Percentiles rank a stretch among this genome's conserved stretches.
phyloP scores from a whole-genome alignment of 2,888 invertebrate genomes.

The Anoncus sp. region DNA sequence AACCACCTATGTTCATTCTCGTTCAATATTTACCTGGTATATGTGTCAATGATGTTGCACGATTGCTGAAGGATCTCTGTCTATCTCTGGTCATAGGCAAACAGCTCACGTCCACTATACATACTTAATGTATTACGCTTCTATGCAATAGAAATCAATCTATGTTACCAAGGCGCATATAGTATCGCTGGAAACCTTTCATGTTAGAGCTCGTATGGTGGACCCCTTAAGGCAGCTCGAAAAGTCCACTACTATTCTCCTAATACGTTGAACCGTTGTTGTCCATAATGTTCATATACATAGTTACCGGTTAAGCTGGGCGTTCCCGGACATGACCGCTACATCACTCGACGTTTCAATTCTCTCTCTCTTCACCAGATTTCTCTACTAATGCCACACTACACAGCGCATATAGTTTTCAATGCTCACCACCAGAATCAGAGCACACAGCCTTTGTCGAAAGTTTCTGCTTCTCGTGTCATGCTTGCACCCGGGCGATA shows the following conservation, averaged over 20 bases:
- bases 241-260: slow-evolving; percentile 25
- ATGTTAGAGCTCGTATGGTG: too few relatives aligned
- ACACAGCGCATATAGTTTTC: slow-evolving; percentile 35
- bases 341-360: slow-evolving; percentile 57
- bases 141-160: slow-evolving; percentile 37
- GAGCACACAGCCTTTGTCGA: slow-evolving; percentile 54
- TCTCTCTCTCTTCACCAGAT: slow-evolving; percentile 43
- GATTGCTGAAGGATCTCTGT: not conserved
- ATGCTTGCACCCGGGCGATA: slow-evolving; percentile 35
- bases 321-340: slow-evolving; percentile 63
- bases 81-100: not conserved
- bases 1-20: not conserved
- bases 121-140: slow-evolving; percentile 5
- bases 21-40: slow-evolving; percentile 20
- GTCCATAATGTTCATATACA: slow-evolving; percentile 47
- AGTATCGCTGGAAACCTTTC: too few relatives aligned
- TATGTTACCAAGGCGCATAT: slow-evolving; percentile 30
- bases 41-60: slow-evolving; percentile 24
- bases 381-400: slow-evolving; percentile 52
- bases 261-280: slow-evolving; percentile 52
- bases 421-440: slow-evolving; percentile 30
- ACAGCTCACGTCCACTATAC: not conserved
- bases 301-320: slow-evolving; percentile 49
- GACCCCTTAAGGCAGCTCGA: slow-evolving; percentile 31
- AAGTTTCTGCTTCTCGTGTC: slow-evolving; percentile 57